These are phyloP conservation scores for Ivindomyrus marchei DNA, from an alignment of 2,113 vertebrate genomes.

Conservation along the genomic window DNA sequence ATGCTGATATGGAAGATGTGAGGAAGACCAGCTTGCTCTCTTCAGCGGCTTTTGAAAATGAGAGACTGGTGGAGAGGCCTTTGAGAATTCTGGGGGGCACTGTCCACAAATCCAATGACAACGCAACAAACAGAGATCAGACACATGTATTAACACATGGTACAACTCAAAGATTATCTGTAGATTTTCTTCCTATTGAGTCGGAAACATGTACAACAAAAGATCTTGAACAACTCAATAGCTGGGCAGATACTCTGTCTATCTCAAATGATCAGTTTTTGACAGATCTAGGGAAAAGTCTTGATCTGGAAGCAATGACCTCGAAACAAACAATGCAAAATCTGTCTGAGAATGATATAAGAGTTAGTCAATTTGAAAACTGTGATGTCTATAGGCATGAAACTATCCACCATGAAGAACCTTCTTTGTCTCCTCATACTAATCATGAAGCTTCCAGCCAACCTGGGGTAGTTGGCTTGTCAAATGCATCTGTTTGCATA, in stretches of 20 bases:
- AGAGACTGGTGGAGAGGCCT: slow-evolving; percentile 49
- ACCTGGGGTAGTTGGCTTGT: background rate
- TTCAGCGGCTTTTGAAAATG: slow-evolving; percentile 22
- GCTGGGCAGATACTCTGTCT: background rate
- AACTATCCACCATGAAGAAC: background rate
- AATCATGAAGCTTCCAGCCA: background rate
- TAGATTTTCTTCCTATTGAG: background rate
- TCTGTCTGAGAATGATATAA: background rate
- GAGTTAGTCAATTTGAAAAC: slow-evolving; percentile 15
- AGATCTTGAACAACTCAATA: background rate
- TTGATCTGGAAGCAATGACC: background rate
- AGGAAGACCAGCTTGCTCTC: background rate
- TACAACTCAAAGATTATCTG: background rate
- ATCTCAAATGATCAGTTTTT: background rate
- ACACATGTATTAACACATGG: background rate
- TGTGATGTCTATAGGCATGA: background rate
- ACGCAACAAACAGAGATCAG: slow-evolving; percentile 23
- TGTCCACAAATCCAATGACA: slow-evolving; percentile 23
- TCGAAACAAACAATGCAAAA: background rate
- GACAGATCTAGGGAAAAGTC: background rate
- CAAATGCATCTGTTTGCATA: background rate
- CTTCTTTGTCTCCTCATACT: background rate
- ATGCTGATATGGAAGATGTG: background rate
- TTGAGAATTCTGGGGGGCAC: slow-evolving; percentile 56
- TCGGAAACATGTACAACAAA: background rate